Evolutionary conservation across 2,113 vertebrate genomes (phyloP).

Genomic region (Crotalus horridus): DNA sequence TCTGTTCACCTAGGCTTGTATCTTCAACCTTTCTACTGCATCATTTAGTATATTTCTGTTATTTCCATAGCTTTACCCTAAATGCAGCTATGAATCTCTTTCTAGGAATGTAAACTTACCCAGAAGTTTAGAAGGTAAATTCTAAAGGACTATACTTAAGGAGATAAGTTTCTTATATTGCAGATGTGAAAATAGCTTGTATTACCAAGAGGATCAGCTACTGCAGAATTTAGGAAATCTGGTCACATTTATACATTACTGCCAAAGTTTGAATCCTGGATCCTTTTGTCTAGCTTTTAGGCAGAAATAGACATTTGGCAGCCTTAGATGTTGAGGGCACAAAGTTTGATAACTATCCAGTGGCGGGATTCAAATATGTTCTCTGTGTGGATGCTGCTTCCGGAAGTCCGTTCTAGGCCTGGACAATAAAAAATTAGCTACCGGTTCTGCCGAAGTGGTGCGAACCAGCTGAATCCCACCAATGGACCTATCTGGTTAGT

Average conservation of each 20-base stretch:
- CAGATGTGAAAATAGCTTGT: neutral
- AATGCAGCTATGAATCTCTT: neutral
- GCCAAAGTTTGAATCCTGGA: neutral
- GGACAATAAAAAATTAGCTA: too few relatives aligned
- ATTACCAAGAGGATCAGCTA: neutral
- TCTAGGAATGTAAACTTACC: neutral
- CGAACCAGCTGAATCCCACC: too few relatives aligned
- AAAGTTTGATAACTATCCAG: neutral
- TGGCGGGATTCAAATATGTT: too few relatives aligned
- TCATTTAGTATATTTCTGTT: neutral
- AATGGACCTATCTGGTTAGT: neutral
- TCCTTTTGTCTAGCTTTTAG: neutral
- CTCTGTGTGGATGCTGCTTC: too few relatives aligned
- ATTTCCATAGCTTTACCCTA: neutral
- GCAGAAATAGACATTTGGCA: neutral
- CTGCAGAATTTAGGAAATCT: neutral
- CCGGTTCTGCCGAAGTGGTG: too few relatives aligned
- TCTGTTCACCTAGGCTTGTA: neutral
- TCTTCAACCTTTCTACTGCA: neutral
- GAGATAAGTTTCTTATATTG: neutral
- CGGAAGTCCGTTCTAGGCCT: too few relatives aligned
- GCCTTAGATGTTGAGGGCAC: neutral
- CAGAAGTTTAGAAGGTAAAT: neutral
- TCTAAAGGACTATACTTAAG: neutral
- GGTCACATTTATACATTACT: neutral